These are phyloP conservation scores for Meta bourneti DNA, from an alignment of 2,888 invertebrate species.

Conservation along the genomic window DNA sequence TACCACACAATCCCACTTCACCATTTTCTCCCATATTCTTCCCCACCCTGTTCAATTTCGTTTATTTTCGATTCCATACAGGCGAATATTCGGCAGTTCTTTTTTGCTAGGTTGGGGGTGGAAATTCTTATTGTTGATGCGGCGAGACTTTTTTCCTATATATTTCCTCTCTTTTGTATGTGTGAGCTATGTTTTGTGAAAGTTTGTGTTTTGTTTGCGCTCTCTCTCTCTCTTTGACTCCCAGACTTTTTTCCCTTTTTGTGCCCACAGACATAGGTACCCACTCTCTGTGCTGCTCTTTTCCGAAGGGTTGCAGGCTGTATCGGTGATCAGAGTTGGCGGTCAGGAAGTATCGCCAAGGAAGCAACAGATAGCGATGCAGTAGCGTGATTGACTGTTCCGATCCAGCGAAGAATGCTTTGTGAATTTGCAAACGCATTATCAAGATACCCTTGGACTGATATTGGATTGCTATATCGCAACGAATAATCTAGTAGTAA, in stretches of 20 bases:
- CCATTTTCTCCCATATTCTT: slow-evolving; percentile 8
- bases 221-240: slow-evolving; percentile 6
- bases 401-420: no score
- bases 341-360: neutral
- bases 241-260: neutral
- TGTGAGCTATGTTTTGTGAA: neutral
- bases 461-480: no score
- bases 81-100: slow-evolving; percentile 36
- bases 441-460: no score
- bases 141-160: neutral
- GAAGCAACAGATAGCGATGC: slow-evolving; percentile 7
- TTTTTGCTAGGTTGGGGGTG: slow-evolving; percentile 3
- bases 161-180: neutral
- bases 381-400: no score
- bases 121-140: slow-evolving; percentile 37
- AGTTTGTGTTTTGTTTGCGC: slow-evolving; percentile 11
- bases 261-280: no score
- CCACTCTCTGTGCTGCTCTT: no score
- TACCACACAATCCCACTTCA: slow-evolving; percentile 30
- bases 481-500: no score
- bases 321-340: neutral
- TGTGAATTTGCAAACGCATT: no score
- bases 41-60: slow-evolving; percentile 17
- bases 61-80: slow-evolving; percentile 46
- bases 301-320: neutral